Evolutionary conservation across 2,888 invertebrate species (phyloP).

Genomic region (Disparrhopalites patrizii): DNA sequence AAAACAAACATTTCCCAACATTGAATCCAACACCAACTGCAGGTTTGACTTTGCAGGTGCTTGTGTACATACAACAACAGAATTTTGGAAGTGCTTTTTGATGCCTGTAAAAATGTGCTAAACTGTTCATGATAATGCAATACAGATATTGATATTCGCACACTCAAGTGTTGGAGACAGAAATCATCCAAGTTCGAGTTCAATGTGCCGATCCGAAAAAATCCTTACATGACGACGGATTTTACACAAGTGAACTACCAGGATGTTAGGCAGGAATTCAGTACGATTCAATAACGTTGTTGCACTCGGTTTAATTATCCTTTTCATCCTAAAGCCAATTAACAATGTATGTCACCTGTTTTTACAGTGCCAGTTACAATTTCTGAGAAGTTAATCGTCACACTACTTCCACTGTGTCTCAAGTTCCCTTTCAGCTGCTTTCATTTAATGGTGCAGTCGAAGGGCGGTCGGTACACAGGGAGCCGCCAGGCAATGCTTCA

Average conservation of each 20-base stretch:
- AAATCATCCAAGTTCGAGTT: not conserved
- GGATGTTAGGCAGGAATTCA: not conserved
- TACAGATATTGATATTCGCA: not conserved
- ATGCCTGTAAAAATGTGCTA: too few species aligned
- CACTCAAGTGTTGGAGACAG: not conserved
- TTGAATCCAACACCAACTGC: conserved; percentile 10
- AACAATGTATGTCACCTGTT: not conserved
- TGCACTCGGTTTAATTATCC: not conserved
- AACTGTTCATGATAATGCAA: not conserved
- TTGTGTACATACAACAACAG: too few species aligned
- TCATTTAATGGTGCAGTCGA: conserved; percentile 6
- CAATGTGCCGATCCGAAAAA: not conserved
- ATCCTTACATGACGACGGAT: conserved; percentile 20
- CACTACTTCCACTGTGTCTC: conserved; percentile 7
- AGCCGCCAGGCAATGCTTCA: conserved; percentile 1
- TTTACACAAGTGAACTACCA: conserved; percentile 10
- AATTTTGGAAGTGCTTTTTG: too few species aligned
- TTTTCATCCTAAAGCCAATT: not conserved
- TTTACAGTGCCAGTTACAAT: conserved; percentile 7
- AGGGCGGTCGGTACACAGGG: conserved; percentile 8
- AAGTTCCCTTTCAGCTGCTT: conserved; percentile 18
- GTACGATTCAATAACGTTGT: conserved; percentile 1
- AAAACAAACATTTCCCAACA: not conserved
- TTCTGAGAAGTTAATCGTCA: not conserved
- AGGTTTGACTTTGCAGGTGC: conserved; percentile 2